Percentiles rank a stretch among this genome's conserved stretches.
Conservation (phyloP, 2,113 vertebrate species). For the Thamnaconus septentrionalis region DNA sequence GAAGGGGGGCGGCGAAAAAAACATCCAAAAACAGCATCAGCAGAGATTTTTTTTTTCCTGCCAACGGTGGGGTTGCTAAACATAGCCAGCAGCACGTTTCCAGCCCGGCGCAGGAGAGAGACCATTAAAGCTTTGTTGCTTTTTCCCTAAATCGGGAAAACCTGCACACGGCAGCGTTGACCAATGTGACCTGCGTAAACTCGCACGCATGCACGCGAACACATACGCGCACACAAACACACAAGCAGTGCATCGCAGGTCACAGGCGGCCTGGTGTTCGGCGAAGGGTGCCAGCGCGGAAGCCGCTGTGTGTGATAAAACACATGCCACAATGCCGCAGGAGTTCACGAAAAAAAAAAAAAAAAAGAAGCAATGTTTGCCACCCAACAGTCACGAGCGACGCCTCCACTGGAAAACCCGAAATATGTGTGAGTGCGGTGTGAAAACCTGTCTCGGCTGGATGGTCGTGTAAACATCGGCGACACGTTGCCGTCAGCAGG, state of each 20-base stretch:
- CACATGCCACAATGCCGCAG: conserved; percentile 23
- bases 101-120: conserved; percentile 18
- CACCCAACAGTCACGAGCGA: conserved; percentile 38
- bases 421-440: too few species aligned
- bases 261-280: conserved; percentile 24
- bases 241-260: conserved; percentile 1
- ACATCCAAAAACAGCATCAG: conserved; percentile 54
- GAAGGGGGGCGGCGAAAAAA: too few species aligned
- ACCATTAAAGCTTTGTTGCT: conserved; percentile 31
- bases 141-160: conserved; percentile 32
- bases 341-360: conserved; percentile 3
- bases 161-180: conserved; percentile 3
- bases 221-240: neutral
- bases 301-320: conserved; percentile 51
- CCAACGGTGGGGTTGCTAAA: conserved; percentile 43
- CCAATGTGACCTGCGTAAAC: conserved; percentile 10
- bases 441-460: too few species aligned
- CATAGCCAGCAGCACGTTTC: conserved; percentile 36
- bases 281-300: conserved; percentile 18
- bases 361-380: conserved; percentile 25
- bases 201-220: conserved; percentile 13
- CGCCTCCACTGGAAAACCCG: neutral
- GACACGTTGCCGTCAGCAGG: too few species aligned
- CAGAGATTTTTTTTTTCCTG: conserved; percentile 59
- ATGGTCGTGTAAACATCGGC: too few species aligned